Base-by-base conservation (phyloP, 2,797 vertebrate genomes). In the Acrossocheilus wenchowensis region DNA sequence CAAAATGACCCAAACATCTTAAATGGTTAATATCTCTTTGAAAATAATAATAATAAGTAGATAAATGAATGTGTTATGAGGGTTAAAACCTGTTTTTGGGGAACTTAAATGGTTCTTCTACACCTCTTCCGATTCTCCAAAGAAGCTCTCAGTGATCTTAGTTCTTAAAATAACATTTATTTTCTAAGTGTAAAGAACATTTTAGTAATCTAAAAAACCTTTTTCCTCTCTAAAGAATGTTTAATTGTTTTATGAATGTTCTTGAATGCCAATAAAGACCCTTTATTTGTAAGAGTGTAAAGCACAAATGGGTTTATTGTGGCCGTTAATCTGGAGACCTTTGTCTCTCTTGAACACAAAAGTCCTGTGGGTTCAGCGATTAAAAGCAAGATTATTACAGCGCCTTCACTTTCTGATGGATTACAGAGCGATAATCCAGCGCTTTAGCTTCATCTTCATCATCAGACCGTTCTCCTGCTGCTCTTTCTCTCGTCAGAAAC, bases 341-440 rank as follows among this genome's bases (percentile, higher is more conserved):
- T 39, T 26, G 21, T 73, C 11, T 75, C 30, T 81, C 45, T 68
- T 30, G 48, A 54, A 4, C 81, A n/a, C 64, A 78, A 6, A 77
- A 78, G 48, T 34, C 11, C 50, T 21, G 17, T 23, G 54, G 30
- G 57, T 34, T 21, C 21, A 62, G 23, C 19, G 88, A 89, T 89
- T 88, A 88, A 39, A 4, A 50, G 48, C 34, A 60, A 81, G 82
- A 71, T 90, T 86, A 89, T 89, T 81, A 36, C 81, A 19, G 81
- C 85, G 78, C 86, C 84, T 83, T 87, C 84, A 87, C 87, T 81
- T 89, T 69, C 23, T 66, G 80, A 36, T 19, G 88, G 87, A 91
- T 92, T 88, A 92, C 84, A 69, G 71, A 10, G 50, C 19, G 78
- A 84, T 89, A 82, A 88, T 87, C 83, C 81, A 74, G 57, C 23